phyloP scores from a whole-genome alignment of 2,797 vertebrate species.

The Hyperoplus immaculatus region DNA sequence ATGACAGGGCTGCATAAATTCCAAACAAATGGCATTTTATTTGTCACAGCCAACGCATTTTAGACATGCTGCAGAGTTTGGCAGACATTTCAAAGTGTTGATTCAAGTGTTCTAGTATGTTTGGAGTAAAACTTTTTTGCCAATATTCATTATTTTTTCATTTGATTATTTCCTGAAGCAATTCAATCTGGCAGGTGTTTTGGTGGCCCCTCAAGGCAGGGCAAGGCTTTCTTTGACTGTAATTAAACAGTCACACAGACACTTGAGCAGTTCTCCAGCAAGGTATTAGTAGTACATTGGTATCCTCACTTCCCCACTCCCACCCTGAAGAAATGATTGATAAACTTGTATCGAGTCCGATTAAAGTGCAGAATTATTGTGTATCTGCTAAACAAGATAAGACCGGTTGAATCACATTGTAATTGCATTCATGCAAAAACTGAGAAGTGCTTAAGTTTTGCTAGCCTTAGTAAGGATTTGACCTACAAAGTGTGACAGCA shows the following conservation, averaged over 20 bases:
- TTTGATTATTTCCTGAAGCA: neutral
- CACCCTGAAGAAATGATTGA: neutral
- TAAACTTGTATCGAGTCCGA: neutral
- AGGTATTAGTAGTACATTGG: neutral
- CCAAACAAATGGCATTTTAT: conserved; percentile 31
- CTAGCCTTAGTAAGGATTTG: neutral
- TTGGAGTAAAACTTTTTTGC: conserved; percentile 6
- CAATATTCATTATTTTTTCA: neutral
- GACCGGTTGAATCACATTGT: neutral
- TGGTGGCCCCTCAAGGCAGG: neutral
- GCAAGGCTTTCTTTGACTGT: neutral
- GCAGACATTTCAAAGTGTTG: conserved; percentile 12
- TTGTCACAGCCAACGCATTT: conserved; percentile 8
- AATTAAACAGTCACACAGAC: neutral
- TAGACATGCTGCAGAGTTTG: conserved; percentile 4
- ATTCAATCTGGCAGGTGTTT: neutral
- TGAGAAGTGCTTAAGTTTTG: neutral
- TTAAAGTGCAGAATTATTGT: neutral
- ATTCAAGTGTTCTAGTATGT: neutral
- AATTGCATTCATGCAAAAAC: neutral
- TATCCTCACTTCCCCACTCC: neutral
- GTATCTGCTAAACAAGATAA: neutral
- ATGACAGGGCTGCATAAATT: conserved; percentile 46
- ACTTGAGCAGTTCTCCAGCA: neutral
- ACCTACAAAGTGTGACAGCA: neutral